phyloP scores from a whole-genome alignment of 2,113 vertebrate genomes.

The Muntiacus reevesi region DNA sequence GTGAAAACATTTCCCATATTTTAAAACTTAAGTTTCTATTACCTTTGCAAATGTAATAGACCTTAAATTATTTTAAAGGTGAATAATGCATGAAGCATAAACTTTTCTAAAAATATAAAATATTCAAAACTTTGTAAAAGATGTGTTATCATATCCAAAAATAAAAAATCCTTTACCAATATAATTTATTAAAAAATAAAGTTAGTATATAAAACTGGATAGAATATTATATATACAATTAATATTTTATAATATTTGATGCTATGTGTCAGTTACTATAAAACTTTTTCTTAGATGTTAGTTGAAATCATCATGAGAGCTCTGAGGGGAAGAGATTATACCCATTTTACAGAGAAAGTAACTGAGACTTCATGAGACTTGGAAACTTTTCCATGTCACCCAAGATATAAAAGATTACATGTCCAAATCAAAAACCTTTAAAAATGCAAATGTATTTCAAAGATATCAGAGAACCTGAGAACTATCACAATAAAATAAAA shows the following conservation, averaged over 20 bases:
- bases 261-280: background rate
- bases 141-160: background rate
- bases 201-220: background rate
- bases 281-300: background rate
- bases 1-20: background rate
- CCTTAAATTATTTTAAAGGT: background rate
- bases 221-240: background rate
- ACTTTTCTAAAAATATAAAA: background rate
- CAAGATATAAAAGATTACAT: background rate
- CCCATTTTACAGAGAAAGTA: background rate
- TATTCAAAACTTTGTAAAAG: background rate
- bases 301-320: background rate
- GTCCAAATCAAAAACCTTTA: background rate
- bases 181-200: background rate
- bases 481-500: background rate
- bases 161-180: background rate
- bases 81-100: background rate
- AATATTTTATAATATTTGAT: background rate
- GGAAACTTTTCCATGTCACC: background rate
- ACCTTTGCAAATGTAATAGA: background rate
- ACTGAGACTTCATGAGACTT: background rate
- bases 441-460: background rate
- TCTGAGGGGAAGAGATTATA: background rate
- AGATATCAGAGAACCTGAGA: background rate
- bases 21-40: background rate